Evolutionary conservation across 2,888 invertebrate species (phyloP), one percentile per base, ranked within the genome.

Genomic region (Pseudococcus jackbeardsleyi): DNA sequence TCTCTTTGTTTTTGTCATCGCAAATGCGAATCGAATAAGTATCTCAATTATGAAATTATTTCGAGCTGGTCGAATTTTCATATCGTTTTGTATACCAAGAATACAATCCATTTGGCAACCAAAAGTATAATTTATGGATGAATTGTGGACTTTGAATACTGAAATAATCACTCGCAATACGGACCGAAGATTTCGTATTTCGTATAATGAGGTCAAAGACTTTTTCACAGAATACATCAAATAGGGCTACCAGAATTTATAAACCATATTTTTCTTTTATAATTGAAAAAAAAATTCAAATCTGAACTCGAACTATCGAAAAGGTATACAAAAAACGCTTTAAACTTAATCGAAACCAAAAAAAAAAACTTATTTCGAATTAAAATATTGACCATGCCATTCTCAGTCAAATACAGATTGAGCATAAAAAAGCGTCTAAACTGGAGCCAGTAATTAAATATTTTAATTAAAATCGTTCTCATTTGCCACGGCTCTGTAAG

Each of bases 41-140:
- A 33, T 33, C 59, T 59, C 19, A n/a, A 59, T 59, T 59, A 59
- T 59, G 59, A 19, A 59, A 59, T 59, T n/a, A 59, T 59, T 59
- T 59, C 59, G 9, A 19, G 59, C n/a, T 59, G 2, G 59, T 59
- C 19, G 19, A 59, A 59, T 59, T 59, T 59, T 4, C 59, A 19
- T 59, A 19, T 59, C 7, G n/a, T 59, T 59, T 19, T 19, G 6
- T 7, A 59, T 19, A 15, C 17, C 26, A 33, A 33, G 26, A 33
- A 54, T 54, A 17, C 5, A 1, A 33, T 2, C 26, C 26, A 33
- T 33, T 33, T 3, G 26, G 1, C 5, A 54, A 54, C 15, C 12
- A 46, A 1, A 5, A 46, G 17, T 54, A 17, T 5, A 59, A n/a
- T n/a, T 19, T 59, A 59, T 19, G n/a, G 1, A 7, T 19, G 19